Evolutionary conservation across 2,113 vertebrate genomes (phyloP).

Genomic region (Ranitomeya variabilis): DNA sequence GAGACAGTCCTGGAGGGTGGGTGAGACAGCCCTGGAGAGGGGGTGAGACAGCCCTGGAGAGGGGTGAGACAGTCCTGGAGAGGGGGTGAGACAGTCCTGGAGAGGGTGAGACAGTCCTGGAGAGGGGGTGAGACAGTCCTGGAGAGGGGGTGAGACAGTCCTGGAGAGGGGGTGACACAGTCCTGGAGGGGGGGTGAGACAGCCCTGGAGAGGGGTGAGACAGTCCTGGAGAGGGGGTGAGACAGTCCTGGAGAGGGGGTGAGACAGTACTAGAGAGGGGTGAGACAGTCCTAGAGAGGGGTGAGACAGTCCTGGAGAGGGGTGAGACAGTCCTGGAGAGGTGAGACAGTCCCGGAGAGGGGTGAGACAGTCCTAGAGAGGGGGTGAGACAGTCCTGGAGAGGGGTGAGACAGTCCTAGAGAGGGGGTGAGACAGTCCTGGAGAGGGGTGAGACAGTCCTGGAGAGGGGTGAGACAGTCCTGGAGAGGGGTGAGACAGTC

Average conservation of each 20-base stretch:
- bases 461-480: conserved; percentile 55
- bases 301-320: not conserved
- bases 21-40: conserved; percentile 61
- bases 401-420: conserved; percentile 24
- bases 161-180: conserved; percentile 59
- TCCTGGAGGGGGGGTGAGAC: conserved; percentile 37
- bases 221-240: conserved; percentile 31
- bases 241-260: conserved; percentile 60
- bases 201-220: conserved; percentile 28
- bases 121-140: conserved; percentile 51
- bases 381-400: conserved; percentile 3
- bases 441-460: conserved; percentile 5
- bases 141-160: conserved; percentile 59
- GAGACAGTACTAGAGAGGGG: too few species aligned
- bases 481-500: conserved; percentile 43
- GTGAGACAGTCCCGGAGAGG: too few species aligned
- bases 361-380: conserved; percentile 23
- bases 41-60: too few species aligned
- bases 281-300: too few species aligned
- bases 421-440: conserved; percentile 60
- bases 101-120: too few species aligned
- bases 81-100: conserved; percentile 50
- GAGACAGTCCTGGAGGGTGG: conserved; percentile 9
- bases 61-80: too few species aligned
- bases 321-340: too few species aligned